Evolutionary conservation across 2,888 invertebrate genomes (phyloP), one percentile per base, ranked within the genome.

Genomic region (Mantis religiosa): DNA sequence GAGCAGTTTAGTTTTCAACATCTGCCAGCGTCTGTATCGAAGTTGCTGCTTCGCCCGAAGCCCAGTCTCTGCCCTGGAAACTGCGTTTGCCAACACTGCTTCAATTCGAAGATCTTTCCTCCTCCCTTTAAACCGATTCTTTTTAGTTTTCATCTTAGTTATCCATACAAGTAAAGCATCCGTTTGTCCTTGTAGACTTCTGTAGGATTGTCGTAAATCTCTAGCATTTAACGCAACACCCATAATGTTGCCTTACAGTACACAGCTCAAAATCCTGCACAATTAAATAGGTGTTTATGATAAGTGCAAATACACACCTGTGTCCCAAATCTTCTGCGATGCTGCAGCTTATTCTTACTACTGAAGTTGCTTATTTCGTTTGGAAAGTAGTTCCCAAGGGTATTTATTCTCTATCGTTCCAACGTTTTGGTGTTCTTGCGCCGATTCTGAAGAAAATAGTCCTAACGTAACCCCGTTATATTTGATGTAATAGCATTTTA

Each of bases 81-180:
- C 92, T 83, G 96, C 95, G 92, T 94, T 93, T 91, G 95, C 94
- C 92, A 96, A 94, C 91, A 96, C 94, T 91, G 96, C 96, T 93
- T 96, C 95, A 91, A 95, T 93, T 91, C 96, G 94, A 90, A 96
- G 93, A 92, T 96, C 94, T 91, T 95, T 95, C n/a, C n/a, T n/a
- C 92, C 94, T 94, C 93, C 94, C 94, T 82, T 87, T 90, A 82
- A 90, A 85, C 34, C 54, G 82, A 84, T 87, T 89, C 87, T 90
- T 90, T 90, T 90, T 91, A 82, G 88, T 88, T 87, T 90, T 90
- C 86, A 91, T 86, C 85, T 91, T 91, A 34, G 89, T 89, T 83
- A 91, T 91, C 90, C 90, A 90, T 30, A 83, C 85, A 25, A 90
- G 87, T 9, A 91, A 87, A 87, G 90, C 90, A 84, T 91, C 90